phyloP scores from a whole-genome alignment of 2,797 vertebrate species.

The Enteromius afrohamiltoni region DNA sequence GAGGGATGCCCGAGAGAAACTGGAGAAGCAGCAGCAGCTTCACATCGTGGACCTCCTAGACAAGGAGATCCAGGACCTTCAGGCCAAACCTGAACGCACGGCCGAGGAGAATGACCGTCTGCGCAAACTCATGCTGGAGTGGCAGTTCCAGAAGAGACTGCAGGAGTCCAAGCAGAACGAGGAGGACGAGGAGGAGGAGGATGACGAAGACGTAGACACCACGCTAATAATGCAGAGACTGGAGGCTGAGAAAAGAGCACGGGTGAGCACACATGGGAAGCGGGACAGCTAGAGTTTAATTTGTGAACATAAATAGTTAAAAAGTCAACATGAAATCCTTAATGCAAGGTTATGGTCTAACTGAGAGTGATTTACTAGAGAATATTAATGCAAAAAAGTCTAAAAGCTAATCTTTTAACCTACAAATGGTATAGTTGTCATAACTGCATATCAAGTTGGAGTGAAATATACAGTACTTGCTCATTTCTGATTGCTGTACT shows the following conservation, averaged over 20 bases:
- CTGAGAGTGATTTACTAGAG: not conserved
- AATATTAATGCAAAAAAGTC: too few species aligned
- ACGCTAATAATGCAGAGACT: constrained; percentile 96
- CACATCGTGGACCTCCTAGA: constrained; percentile 96
- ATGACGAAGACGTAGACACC: constrained; percentile 94
- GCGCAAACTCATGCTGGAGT: constrained; percentile 96
- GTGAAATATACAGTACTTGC: not conserved
- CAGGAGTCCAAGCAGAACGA: constrained; percentile 97
- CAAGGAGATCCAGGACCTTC: constrained; percentile 95
- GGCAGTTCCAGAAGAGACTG: constrained; percentile 98
- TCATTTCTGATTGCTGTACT: not conserved
- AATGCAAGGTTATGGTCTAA: not conserved
- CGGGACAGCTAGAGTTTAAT: not conserved
- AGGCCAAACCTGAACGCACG: constrained; percentile 88
- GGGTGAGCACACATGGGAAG: constrained; percentile 81
- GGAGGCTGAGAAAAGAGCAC: constrained; percentile 95
- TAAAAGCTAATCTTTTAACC: too few species aligned
- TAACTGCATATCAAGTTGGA: not conserved
- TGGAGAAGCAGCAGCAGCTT: constrained; percentile 98
- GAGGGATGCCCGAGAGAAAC: constrained; percentile 93
- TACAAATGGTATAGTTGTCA: not conserved
- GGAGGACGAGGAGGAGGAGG: constrained; percentile 95
- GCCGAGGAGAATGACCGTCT: constrained; percentile 94
- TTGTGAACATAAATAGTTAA: not conserved
- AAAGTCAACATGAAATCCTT: constrained; percentile 3